phyloP scores from a whole-genome alignment of 2,888 invertebrate species.

The Drosophila aldrichi region DNA sequence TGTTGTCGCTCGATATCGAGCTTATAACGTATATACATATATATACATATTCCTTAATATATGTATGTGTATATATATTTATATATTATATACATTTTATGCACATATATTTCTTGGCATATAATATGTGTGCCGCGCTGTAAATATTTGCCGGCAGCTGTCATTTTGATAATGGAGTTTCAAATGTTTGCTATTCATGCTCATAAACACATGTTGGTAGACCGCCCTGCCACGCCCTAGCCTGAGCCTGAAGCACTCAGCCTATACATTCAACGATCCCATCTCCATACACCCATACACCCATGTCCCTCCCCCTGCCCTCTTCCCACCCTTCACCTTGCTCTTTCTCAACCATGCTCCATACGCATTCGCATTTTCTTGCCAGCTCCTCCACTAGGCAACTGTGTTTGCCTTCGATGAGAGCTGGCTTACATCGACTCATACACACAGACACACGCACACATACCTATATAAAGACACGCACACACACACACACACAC shows the following conservation, averaged over 20 bases:
- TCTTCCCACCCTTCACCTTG: not conserved
- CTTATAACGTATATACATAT: slow-evolving; percentile 8
- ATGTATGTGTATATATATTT: slow-evolving; percentile 4
- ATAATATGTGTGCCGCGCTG: slow-evolving; percentile 42
- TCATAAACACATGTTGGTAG: slow-evolving; percentile 57
- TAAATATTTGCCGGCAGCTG: slow-evolving; percentile 68
- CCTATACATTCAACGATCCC: not conserved
- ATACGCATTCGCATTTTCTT: not conserved
- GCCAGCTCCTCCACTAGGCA: slow-evolving; percentile 14
- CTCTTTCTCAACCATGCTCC: not conserved
- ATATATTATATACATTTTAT: slow-evolving; percentile 18
- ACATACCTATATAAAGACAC: slow-evolving; percentile 10
- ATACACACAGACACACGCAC: not conserved
- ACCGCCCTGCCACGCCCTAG: slow-evolving; percentile 8
- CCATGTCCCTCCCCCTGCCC: accelerated
- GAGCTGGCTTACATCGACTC: slow-evolving; percentile 12
- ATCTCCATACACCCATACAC: no score
- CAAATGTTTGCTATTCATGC: slow-evolving; percentile 63
- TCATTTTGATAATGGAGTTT: slow-evolving; percentile 71
- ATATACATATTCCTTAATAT: slow-evolving; percentile 1
- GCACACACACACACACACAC: not conserved
- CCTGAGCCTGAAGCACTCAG: slow-evolving; percentile 2
- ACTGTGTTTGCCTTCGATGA: slow-evolving; percentile 46
- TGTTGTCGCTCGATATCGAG: slow-evolving; percentile 37
- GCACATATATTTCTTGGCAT: slow-evolving; percentile 18